A percentile compares a stretch with the other conserved stretches of the same genome.
Evolutionary conservation across 2,888 invertebrate genomes (phyloP).

Genomic region (Margaritifera margaritifera): DNA sequence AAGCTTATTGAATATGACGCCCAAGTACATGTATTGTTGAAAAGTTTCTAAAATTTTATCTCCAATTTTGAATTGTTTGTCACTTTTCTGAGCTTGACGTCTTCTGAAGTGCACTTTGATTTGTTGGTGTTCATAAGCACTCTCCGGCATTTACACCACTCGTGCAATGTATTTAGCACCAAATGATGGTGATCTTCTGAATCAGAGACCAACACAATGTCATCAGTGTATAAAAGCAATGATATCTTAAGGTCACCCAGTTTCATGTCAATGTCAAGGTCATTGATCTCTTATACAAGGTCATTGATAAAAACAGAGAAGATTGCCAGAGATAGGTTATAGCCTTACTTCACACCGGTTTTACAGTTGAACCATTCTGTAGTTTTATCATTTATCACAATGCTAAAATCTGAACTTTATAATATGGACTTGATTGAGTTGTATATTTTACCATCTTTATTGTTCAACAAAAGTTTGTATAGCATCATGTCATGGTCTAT

Average conservation of each 20-base stretch:
- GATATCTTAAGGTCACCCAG: constrained; percentile 6
- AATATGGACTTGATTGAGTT: constrained; percentile 7
- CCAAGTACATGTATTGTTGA: constrained; percentile 17
- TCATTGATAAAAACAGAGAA: too few relatives aligned
- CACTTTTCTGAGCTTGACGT: neutral
- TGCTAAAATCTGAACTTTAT: neutral
- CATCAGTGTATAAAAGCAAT: constrained; percentile 20
- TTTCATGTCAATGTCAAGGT: constrained; percentile 10
- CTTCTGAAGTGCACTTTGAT: constrained; percentile 25
- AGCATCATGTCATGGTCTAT: constrained; percentile 19
- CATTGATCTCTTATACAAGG: constrained; percentile 6
- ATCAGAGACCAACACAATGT: constrained; percentile 10
- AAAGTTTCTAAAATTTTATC: constrained; percentile 5
- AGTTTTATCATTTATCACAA: neutral
- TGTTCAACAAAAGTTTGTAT: constrained; percentile 20
- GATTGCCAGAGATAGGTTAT: neutral
- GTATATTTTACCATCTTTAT: constrained; percentile 20
- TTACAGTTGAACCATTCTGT: neutral
- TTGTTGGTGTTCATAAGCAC: constrained; percentile 19
- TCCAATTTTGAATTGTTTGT: constrained; percentile 12
- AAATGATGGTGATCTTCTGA: constrained; percentile 12
- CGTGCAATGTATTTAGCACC: too few relatives aligned
- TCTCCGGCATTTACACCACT: constrained; percentile 22
- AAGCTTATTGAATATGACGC: constrained; percentile 20
- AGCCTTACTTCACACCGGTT: too few relatives aligned